phyloP scores from a whole-genome alignment of 1,140 invertebrate genomes.

The Diuraphis noxia region DNA sequence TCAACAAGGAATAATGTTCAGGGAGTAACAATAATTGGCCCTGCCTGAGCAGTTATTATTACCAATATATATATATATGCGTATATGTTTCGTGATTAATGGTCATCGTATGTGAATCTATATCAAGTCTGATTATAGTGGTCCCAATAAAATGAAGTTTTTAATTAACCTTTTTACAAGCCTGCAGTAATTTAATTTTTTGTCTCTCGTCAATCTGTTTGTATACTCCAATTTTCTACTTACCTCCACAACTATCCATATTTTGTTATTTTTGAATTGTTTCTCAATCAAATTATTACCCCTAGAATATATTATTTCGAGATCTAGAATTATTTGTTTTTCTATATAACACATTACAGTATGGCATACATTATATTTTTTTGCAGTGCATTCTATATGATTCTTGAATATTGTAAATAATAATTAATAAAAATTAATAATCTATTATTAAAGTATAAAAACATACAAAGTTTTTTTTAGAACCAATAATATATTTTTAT shows the following conservation, averaged over 20 bases:
- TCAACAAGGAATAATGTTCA: neutral
- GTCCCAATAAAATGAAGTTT: neutral
- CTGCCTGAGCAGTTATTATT: neutral
- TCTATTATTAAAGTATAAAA: too few species aligned
- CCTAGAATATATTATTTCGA: neutral
- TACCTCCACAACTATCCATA: neutral
- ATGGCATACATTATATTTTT: too few species aligned
- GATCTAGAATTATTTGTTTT: neutral
- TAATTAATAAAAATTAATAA: too few species aligned
- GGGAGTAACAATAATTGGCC: neutral
- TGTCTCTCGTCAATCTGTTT: neutral
- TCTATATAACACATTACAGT: neutral
- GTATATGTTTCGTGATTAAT: conserved; percentile 18
- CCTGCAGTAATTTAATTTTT: neutral
- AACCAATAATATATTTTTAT: too few species aligned
- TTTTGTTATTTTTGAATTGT: neutral
- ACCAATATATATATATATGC: neutral
- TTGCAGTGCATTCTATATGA: too few species aligned
- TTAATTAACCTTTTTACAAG: conserved; percentile 23
- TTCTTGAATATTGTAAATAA: too few species aligned
- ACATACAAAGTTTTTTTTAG: too few species aligned
- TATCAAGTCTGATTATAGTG: neutral
- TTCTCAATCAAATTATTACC: neutral
- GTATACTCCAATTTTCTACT: neutral
- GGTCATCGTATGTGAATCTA: neutral